These are phyloP conservation scores for Bubalus kerabau DNA, from an alignment of 2,113 vertebrate genomes.

Conservation along the genomic window DNA sequence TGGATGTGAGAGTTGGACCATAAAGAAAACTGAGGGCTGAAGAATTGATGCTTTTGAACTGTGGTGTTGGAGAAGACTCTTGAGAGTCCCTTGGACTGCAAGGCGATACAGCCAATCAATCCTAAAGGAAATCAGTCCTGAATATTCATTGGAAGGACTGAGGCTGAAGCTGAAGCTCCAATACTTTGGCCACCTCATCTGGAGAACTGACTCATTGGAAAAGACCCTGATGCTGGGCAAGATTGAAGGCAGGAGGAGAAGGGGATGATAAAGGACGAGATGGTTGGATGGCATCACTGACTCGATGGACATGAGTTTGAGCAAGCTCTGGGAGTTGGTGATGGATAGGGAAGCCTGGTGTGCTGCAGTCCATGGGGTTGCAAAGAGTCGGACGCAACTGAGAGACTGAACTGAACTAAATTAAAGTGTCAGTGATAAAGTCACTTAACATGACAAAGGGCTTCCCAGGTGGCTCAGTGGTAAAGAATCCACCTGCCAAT, in stretches of 20 bases:
- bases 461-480: background rate
- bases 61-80: background rate
- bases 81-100: background rate
- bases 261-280: background rate
- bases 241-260: background rate
- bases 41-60: background rate
- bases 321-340: background rate
- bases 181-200: background rate
- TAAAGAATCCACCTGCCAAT: background rate
- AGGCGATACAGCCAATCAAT: background rate
- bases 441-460: background rate
- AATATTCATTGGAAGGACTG: background rate
- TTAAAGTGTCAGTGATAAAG: background rate
- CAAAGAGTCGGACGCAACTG: background rate
- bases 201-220: background rate
- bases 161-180: background rate
- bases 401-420: background rate
- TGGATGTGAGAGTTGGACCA: background rate
- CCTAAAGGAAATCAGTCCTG: background rate
- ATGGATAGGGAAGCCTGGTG: background rate
- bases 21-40: background rate
- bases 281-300: background rate
- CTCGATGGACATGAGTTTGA: background rate
- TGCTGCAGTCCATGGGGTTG: background rate
- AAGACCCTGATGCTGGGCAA: background rate